Conservation (phyloP, 1,140 invertebrate species). For the Tetragnatha versicolor region DNA sequence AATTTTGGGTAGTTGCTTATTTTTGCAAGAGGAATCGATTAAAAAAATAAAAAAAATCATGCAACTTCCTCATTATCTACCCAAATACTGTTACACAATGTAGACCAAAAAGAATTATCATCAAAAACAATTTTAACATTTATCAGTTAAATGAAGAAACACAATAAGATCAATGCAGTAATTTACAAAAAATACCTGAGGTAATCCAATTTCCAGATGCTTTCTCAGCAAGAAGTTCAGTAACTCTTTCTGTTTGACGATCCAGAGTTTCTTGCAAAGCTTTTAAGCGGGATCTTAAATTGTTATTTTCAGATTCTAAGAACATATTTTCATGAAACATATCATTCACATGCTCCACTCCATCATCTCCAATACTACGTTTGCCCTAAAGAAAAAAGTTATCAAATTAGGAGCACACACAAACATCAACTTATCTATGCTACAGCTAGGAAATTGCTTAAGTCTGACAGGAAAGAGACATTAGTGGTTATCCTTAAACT, state of each 20-base stretch:
- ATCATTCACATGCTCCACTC: slow-evolving; percentile 86
- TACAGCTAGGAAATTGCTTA: neutral
- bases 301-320: slow-evolving; percentile 85
- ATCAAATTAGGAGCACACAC: neutral
- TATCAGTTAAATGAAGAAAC: neutral
- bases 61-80: neutral
- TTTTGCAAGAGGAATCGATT: too few relatives aligned
- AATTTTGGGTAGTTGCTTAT: too few relatives aligned
- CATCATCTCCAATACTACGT: slow-evolving; percentile 84
- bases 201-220: slow-evolving; percentile 75
- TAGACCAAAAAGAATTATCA: neutral
- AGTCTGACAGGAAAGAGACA: neutral
- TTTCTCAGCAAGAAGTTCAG: slow-evolving; percentile 81
- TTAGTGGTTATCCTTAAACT: neutral
- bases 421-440: neutral
- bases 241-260: slow-evolving; percentile 79
- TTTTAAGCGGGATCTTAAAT: slow-evolving; percentile 85
- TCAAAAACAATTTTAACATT: neutral
- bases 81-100: neutral
- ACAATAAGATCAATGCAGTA: neutral
- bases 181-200: slow-evolving; percentile 62
- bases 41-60: too few relatives aligned
- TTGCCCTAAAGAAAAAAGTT: slow-evolving; percentile 68
- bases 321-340: slow-evolving; percentile 97
- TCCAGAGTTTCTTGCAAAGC: slow-evolving; percentile 95